Base-by-base conservation (phyloP, 2,113 vertebrate species). In the Antigone vipio region DNA sequence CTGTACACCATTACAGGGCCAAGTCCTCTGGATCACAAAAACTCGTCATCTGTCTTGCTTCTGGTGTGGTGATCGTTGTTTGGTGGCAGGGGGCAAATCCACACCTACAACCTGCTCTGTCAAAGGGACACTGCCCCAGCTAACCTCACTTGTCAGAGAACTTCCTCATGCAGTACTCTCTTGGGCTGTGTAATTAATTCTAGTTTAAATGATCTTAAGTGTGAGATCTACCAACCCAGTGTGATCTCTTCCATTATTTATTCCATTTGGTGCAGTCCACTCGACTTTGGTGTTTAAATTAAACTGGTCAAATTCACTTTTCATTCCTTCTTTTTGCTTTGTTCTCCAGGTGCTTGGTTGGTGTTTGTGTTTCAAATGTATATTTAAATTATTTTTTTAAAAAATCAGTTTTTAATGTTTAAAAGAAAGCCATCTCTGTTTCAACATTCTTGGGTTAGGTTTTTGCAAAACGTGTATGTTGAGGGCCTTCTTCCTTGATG, bases 191-290 rank as follows among this genome's bases (percentile, higher is more conserved):
- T 90, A 71, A 56, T 92, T 85, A 50, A 77, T 91, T 76, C 81
- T 72, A 30, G 64, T 60, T 88, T 84, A 72, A 93, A 45, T n/a
- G n/a, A 64, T 86, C 52, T 56, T 10, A 56, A 88, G 74, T 38
- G 77, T 63, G 63, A 93, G 80, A 92, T 53, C 44, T 56, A 26
- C 69, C 85, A 66, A 74, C 89, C 66, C 76, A 53, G 53, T 12
- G 58, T 85, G 86, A 81, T 79, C 64, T 71, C 89, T 85, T 78
- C 67, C 9, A 3, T 96, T 97, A 97, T 96, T 96, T 97, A 97
- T 97, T 97, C 87, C 50, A 79, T 89, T 83, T 69, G 91, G 80
- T 95, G 90, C 64, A 11, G 85, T 81, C 67, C 44, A 81, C 55
- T 74, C 15, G 3, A 76, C 52, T 73, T 92, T 12, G 60, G 58